Evolutionary conservation across 2,888 invertebrate genomes (phyloP).

Genomic region (Micoletzkya japonica): DNA sequence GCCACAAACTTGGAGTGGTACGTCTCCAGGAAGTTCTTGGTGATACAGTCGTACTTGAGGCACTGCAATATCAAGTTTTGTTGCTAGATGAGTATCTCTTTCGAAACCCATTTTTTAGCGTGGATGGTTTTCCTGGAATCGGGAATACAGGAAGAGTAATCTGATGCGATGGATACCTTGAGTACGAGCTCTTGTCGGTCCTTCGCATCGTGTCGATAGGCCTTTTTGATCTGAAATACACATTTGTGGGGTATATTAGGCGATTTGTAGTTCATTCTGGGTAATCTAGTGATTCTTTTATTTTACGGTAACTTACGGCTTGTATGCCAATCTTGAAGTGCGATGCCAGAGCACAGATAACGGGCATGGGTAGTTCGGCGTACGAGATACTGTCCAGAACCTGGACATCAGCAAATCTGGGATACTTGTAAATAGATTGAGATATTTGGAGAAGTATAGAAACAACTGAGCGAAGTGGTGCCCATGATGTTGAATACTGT

Average conservation of each 20-base stretch:
- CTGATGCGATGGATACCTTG: slow-evolving; percentile 1
- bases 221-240: slow-evolving; percentile 15
- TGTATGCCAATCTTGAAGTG: slow-evolving; percentile 26
- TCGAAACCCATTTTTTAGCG: too few relatives aligned
- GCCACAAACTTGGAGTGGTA: slow-evolving; percentile 24
- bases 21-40: slow-evolving; percentile 19
- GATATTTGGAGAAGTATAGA: not conserved
- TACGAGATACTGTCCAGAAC: slow-evolving; percentile 21
- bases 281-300: not conserved
- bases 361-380: slow-evolving; percentile 26
- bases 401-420: not conserved
- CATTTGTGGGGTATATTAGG: not conserved
- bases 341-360: slow-evolving; percentile 22
- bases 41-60: slow-evolving; percentile 24
- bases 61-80: too few relatives aligned
- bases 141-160: not conserved
- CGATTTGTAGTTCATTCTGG: not conserved
- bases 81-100: not conserved
- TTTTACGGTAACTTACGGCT: slow-evolving; percentile 9
- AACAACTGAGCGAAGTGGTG: too few relatives aligned
- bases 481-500: too few relatives aligned
- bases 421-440: not conserved
- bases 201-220: slow-evolving; percentile 16
- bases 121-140: not conserved
- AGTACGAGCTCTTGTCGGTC: slow-evolving; percentile 17